These are phyloP conservation scores for Hemithea aestivaria DNA, from an alignment of 2,888 invertebrate species.

Conservation along the genomic window DNA sequence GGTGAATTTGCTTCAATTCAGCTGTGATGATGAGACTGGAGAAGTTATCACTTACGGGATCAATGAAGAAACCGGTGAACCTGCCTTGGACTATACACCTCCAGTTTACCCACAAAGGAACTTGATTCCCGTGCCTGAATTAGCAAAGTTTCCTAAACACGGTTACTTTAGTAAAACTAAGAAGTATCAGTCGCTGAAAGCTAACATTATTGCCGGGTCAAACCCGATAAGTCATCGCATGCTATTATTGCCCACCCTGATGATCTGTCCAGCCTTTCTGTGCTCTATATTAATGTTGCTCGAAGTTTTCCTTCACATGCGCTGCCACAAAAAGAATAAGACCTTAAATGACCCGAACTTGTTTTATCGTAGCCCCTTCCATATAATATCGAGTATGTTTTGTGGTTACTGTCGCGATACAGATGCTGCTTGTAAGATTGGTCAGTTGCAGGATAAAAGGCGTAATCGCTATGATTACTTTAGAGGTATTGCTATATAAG, in stretches of 20 bases:
- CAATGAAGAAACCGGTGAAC: slow-evolving; percentile 77
- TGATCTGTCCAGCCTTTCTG: slow-evolving; percentile 77
- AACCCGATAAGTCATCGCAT: slow-evolving; percentile 67
- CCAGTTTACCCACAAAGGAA: slow-evolving; percentile 1
- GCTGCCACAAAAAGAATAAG: slow-evolving; percentile 84
- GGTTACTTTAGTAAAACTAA: slow-evolving; percentile 52
- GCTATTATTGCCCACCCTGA: slow-evolving; percentile 80
- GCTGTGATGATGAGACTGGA: slow-evolving; percentile 74
- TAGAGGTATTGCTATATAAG: slow-evolving; percentile 47
- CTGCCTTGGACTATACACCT: slow-evolving; percentile 26
- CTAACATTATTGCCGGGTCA: slow-evolving; percentile 57
- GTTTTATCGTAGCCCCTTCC: slow-evolving; percentile 85
- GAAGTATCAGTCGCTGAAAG: slow-evolving; percentile 55
- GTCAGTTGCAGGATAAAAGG: slow-evolving; percentile 82
- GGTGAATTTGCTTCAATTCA: slow-evolving; percentile 39
- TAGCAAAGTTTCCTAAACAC: slow-evolving; percentile 39
- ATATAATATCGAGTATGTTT: slow-evolving; percentile 82
- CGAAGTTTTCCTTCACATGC: slow-evolving; percentile 82
- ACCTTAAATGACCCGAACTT: slow-evolving; percentile 74
- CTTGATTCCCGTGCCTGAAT: not conserved
- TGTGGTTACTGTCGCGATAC: slow-evolving; percentile 83
- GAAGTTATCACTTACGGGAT: slow-evolving; percentile 62
- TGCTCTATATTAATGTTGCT: slow-evolving; percentile 71
- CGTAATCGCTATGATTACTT: slow-evolving; percentile 62
- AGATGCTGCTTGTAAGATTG: slow-evolving; percentile 80